A percentile compares a stretch with the other conserved stretches of the same genome.
phyloP scores from a whole-genome alignment of 2,113 vertebrate species.

The Piprites chloris region DNA sequence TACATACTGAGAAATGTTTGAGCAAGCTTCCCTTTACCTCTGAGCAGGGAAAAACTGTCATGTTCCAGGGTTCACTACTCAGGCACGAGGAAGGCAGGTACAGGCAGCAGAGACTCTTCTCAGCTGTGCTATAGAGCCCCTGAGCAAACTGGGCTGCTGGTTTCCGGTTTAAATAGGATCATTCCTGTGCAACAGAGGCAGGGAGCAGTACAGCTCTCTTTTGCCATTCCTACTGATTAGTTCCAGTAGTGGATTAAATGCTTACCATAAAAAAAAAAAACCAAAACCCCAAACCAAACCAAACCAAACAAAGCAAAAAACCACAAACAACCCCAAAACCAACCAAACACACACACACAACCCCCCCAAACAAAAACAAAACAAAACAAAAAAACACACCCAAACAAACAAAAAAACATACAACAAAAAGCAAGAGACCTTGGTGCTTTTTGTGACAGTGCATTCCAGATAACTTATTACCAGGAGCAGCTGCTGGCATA shows the following conservation, averaged over 20 bases:
- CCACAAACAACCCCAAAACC: not conserved
- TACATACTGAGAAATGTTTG: not conserved
- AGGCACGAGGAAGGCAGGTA: fast-evolving
- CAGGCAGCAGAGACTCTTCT: not conserved
- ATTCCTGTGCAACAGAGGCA: not conserved
- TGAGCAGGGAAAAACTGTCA: not conserved
- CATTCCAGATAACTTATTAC: not conserved
- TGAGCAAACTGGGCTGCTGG: not conserved
- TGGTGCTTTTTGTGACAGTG: not conserved
- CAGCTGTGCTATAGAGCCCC: not conserved
- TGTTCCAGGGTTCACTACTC: not conserved
- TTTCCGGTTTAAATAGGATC: not conserved
- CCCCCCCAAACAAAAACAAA: too few species aligned
- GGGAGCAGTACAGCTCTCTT: not conserved
- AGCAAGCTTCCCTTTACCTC: not conserved
- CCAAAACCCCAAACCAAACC: too few species aligned
- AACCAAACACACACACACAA: too few species aligned
- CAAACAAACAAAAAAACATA: not conserved
- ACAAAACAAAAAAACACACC: too few species aligned
- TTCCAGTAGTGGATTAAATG: not conserved
- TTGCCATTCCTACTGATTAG: constrained; percentile 9
- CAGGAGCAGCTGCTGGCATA: not conserved
- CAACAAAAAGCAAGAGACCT: not conserved
- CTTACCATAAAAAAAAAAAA: not conserved
- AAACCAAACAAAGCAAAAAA: too few species aligned